These are phyloP conservation scores for Cichlasoma orientale DNA, from an alignment of 2,797 vertebrate species.

Conservation along the genomic window DNA sequence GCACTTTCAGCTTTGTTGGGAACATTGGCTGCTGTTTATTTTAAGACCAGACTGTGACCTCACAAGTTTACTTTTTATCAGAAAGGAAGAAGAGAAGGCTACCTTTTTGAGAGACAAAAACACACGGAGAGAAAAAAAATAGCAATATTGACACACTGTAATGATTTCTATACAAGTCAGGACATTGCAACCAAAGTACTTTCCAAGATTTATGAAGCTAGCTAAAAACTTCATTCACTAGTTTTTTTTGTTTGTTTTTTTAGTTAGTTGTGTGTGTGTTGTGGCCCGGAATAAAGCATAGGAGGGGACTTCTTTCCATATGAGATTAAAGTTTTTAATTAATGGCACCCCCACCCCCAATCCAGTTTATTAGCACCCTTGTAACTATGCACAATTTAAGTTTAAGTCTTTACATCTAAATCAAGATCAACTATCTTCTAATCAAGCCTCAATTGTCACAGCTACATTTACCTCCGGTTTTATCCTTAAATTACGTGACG, in stretches of 20 bases:
- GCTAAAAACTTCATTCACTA: neutral
- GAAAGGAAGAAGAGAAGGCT: conserved; percentile 28
- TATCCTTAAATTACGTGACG: neutral
- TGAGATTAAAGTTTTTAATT: neutral
- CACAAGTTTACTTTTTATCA: conserved; percentile 20
- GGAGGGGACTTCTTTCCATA: neutral
- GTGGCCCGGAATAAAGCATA: neutral
- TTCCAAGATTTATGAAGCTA: neutral
- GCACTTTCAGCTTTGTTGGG: conserved; percentile 18
- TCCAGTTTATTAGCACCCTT: neutral
- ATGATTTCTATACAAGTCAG: neutral
- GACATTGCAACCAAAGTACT: neutral
- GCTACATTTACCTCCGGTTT: neutral
- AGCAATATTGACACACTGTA: neutral
- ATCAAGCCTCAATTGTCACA: neutral
- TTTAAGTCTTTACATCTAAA: neutral
- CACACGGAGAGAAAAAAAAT: neutral
- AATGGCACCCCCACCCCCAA: too few relatives aligned
- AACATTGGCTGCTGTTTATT: conserved; percentile 33
- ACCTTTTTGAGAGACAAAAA: conserved; percentile 5
- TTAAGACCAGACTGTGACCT: conserved; percentile 50
- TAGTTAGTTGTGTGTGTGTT: neutral
- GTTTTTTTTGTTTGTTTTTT: neutral
- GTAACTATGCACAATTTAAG: neutral
- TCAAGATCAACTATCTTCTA: neutral